A percentile compares a stretch with the other conserved stretches of the same genome.
Evolutionary conservation across 2,113 vertebrate species (phyloP).

Genomic region (Elgaria multicarinata): DNA sequence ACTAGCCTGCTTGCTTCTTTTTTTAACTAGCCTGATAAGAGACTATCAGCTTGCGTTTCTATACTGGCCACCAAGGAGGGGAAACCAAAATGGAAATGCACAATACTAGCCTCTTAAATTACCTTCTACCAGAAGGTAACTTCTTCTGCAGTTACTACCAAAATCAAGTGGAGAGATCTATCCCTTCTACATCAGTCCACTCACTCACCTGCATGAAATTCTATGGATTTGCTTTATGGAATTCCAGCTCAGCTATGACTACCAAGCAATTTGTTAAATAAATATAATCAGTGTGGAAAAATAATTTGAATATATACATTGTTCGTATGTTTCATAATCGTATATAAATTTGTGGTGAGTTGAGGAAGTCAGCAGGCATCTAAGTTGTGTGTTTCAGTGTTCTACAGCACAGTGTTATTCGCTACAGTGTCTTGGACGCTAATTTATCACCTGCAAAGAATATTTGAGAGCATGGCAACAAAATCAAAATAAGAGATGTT

Average conservation of each 20-base stretch:
- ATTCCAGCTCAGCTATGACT: not conserved
- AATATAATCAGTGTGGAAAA: not conserved
- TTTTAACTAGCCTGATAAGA: no score
- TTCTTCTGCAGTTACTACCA: not conserved
- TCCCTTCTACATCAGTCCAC: not conserved
- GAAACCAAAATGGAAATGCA: not conserved
- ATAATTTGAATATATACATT: constrained; percentile 3
- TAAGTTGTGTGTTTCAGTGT: not conserved
- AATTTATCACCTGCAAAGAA: not conserved
- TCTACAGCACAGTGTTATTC: not conserved
- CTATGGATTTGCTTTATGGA: not conserved
- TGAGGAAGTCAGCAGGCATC: not conserved
- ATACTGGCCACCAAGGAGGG: not conserved
- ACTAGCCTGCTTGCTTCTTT: no score
- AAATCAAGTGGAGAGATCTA: not conserved
- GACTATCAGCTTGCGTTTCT: no score
- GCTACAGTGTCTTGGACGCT: not conserved
- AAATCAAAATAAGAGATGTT: not conserved
- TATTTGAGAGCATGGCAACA: not conserved
- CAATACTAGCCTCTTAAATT: not conserved
- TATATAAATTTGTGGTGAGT: not conserved
- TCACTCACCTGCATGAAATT: not conserved
- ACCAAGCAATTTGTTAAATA: not conserved
- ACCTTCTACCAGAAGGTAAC: not conserved
- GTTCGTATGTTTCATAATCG: not conserved